Conservation (phyloP, 1,140 invertebrate genomes). For the Bombus sylvicola region DNA sequence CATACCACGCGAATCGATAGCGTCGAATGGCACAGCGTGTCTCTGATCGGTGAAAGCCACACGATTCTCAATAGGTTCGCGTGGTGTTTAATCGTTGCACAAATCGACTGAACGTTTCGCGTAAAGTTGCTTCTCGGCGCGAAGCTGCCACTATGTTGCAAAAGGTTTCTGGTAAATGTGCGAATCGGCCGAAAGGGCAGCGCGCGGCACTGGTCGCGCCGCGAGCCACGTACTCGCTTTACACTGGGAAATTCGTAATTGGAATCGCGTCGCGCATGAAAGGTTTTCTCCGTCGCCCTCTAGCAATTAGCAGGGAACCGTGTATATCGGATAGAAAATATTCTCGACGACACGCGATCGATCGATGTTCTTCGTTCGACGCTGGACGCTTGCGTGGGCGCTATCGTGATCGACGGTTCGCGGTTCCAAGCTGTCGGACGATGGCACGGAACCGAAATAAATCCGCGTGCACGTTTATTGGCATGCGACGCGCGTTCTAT, state of each 20-base stretch:
- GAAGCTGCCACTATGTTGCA: conserved; percentile 16
- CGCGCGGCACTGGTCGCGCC: conserved; percentile 31
- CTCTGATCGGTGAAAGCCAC: background rate
- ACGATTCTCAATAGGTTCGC: background rate
- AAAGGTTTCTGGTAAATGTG: conserved; percentile 46
- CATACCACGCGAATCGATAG: conserved; percentile 50
- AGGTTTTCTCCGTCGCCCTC: conserved; percentile 22
- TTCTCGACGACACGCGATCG: conserved; percentile 10
- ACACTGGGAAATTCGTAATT: conserved; percentile 58
- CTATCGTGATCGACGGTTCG: background rate
- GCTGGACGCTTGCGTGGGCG: background rate
- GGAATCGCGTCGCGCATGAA: background rate
- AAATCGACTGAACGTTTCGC: conserved; percentile 35
- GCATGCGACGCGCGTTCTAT: conserved; percentile 31
- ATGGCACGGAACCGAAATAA: conserved; percentile 22
- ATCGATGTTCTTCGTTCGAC: conserved; percentile 26
- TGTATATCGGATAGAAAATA: conserved; percentile 18
- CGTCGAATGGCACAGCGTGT: conserved; percentile 12
- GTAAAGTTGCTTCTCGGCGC: background rate
- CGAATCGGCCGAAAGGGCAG: conserved; percentile 51
- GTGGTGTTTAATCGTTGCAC: conserved; percentile 39
- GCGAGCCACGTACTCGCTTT: conserved; percentile 45
- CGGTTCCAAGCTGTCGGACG: background rate
- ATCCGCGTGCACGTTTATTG: conserved; percentile 40
- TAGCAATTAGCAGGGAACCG: conserved; percentile 45